Base-by-base conservation (phyloP, 1,140 invertebrate species). In the Semibalanus balanoides region DNA sequence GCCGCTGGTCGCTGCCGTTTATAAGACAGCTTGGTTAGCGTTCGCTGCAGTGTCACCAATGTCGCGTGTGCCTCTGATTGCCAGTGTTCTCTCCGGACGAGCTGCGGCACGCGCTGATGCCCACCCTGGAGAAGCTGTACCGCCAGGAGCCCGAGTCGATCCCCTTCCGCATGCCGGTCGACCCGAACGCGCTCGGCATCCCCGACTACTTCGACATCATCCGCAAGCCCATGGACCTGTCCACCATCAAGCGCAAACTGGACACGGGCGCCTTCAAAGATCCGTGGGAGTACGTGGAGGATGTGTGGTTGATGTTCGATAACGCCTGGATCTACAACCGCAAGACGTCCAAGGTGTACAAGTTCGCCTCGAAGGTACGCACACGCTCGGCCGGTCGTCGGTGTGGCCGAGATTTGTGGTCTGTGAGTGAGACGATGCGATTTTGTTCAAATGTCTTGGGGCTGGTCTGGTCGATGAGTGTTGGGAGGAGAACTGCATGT, bases 231-330 rank as follows among this genome's bases (percentile, higher is more conserved):
- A 99, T 99, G 92, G 98, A 99, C 85, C 85, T 99, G 79, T 95
- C 94, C 17, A 98, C 96, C 0, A 98, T 99, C 76, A 94, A 93
- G 82, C 87, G 90, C 75, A 98, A 99, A 83, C 85, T 99, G 30
- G 95, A 98, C 81, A 92, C 90, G 69, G 96, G 96, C 71, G 90
- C 95, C 80, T 99, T 99, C 83, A 90, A 90, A 74, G 96, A 99
- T 86, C 97, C 98, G 0, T 99, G 97, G 96, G 94, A 99, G 83
- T 99, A 98, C 84, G 95, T 98, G 14, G 96, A 99, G 82, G 98
- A 99, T 85, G 95, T 99, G 0, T 99, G 96, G 96, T 88, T 99
- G 43, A 99, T 99, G 97, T 99, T 99, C 84, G 96, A 99, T 79
- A 99, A 99, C 85, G 98, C 98, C 28, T 99, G 97, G 97, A 86